Conservation (phyloP, 1,140 invertebrate genomes). For the Arctopsyche grandis region DNA sequence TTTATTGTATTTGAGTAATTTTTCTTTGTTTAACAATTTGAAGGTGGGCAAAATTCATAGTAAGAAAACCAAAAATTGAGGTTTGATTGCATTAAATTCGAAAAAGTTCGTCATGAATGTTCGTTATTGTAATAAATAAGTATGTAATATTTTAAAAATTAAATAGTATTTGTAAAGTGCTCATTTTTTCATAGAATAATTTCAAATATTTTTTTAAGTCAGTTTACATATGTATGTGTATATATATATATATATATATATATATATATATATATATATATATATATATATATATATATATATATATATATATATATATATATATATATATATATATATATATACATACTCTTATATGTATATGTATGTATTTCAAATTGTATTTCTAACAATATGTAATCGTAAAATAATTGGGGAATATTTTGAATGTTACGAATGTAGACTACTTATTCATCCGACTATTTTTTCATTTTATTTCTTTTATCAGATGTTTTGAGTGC, state of each 20-base stretch:
- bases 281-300: too few species aligned
- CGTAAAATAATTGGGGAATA: neutral
- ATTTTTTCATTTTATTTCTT: neutral
- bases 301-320: too few species aligned
- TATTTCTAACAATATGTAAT: neutral
- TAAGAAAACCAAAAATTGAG: neutral
- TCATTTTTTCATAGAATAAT: slow-evolving; percentile 35
- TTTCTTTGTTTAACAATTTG: neutral
- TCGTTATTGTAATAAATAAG: neutral
- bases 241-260: too few species aligned
- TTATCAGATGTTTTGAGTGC: slow-evolving; percentile 3
- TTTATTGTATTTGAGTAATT: neutral
- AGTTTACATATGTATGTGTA: neutral
- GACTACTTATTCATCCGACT: neutral
- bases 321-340: too few species aligned
- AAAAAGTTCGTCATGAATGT: neutral
- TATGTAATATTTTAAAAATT: neutral
- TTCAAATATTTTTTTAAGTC: slow-evolving; percentile 34
- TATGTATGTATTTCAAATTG: neutral
- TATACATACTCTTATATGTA: too few species aligned
- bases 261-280: too few species aligned
- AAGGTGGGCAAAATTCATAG: neutral
- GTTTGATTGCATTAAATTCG: slow-evolving; percentile 1
- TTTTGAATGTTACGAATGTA: neutral
- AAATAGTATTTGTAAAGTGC: slow-evolving; percentile 35